Evolutionary conservation across 1,140 invertebrate species (phyloP).

Genomic region (Rhopalosiphum maidis): DNA sequence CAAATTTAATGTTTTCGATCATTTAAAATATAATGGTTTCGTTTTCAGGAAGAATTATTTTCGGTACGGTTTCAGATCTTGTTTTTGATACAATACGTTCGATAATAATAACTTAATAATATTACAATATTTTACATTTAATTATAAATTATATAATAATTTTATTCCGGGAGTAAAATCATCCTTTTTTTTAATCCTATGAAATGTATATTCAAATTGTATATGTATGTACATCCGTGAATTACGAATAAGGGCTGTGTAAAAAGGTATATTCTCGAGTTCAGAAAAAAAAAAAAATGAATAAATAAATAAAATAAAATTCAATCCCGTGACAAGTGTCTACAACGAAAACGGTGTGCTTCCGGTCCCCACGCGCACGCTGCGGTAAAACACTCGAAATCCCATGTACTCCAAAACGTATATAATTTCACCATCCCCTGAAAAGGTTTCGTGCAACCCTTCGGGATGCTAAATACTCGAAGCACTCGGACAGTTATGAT

Average conservation of each 20-base stretch:
- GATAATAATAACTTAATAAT: neutral
- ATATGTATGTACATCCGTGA: neutral
- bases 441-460: conserved; percentile 48
- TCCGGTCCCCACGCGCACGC: conserved; percentile 28
- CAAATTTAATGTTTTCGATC: neutral
- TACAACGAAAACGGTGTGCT: conserved; percentile 28
- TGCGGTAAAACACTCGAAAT: conserved; percentile 50
- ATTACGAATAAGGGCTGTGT: neutral
- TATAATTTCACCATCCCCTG: conserved; percentile 44
- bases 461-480: conserved; percentile 49
- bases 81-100: neutral
- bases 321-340: conserved; percentile 34
- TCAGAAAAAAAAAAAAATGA: neutral
- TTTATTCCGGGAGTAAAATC: neutral
- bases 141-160: neutral
- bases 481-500: conserved; percentile 54
- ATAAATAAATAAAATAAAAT: neutral
- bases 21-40: neutral
- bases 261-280: neutral
- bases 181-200: neutral
- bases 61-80: neutral
- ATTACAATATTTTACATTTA: no score
- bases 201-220: neutral
- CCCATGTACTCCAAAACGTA: conserved; percentile 39
- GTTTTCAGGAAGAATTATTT: neutral